Conservation (phyloP, 1,140 invertebrate genomes). For the Pseudobourletiella spinata region DNA sequence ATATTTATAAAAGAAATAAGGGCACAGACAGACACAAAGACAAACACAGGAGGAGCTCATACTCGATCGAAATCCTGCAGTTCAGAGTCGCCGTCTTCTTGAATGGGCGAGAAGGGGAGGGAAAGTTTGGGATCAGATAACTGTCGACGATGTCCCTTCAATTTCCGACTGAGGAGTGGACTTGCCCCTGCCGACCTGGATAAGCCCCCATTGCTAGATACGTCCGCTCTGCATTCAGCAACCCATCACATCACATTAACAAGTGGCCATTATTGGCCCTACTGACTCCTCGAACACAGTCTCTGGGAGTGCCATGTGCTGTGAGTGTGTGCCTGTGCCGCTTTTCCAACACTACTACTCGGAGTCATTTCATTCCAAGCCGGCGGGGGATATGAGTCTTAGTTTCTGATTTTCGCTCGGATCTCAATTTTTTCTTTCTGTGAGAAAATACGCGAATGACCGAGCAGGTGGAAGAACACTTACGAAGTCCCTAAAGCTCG, state of each 20-base stretch:
- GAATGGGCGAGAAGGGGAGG: slow-evolving; percentile 48
- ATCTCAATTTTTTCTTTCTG: too few relatives aligned
- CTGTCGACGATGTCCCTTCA: slow-evolving; percentile 45
- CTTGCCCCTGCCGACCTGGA: slow-evolving; percentile 36
- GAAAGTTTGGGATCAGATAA: slow-evolving; percentile 47
- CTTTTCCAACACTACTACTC: slow-evolving; percentile 28
- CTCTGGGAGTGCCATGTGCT: slow-evolving; percentile 33
- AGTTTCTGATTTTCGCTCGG: too few relatives aligned
- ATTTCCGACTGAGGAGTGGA: slow-evolving; percentile 39
- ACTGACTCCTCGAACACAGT: slow-evolving; percentile 33
- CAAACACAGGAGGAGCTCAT: slow-evolving; percentile 36
- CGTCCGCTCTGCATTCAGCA: slow-evolving; percentile 36
- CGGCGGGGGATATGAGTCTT: too few relatives aligned
- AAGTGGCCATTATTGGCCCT: background rate
- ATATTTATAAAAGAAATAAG: slow-evolving; percentile 25
- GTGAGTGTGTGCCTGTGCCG: slow-evolving; percentile 37
- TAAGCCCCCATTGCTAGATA: slow-evolving; percentile 36
- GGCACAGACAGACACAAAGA: slow-evolving; percentile 37
- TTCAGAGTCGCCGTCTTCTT: slow-evolving; percentile 48
- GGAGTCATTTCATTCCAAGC: too few relatives aligned
- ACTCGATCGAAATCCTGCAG: slow-evolving; percentile 36
- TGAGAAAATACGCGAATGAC: too few relatives aligned
- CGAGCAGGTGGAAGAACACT: too few relatives aligned
- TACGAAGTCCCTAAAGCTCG: too few relatives aligned
- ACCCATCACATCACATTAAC: slow-evolving; percentile 34